Evolutionary conservation across 2,888 invertebrate species (phyloP).

Genomic region (Troglohyphantes excavatus): DNA sequence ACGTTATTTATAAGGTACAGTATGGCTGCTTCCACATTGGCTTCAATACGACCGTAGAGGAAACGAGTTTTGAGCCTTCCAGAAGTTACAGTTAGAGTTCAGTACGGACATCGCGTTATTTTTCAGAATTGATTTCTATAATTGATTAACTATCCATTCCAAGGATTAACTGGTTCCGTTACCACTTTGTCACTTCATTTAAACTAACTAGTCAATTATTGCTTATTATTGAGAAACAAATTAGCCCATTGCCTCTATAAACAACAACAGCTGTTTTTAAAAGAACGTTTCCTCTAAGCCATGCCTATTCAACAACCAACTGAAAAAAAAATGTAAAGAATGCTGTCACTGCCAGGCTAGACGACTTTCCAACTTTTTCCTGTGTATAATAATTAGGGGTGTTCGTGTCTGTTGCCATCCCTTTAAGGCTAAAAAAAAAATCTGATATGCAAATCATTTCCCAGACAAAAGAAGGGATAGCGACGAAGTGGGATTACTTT

Average conservation of each 20-base stretch:
- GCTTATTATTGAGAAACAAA: background rate
- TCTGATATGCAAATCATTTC: background rate
- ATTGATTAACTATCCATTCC: no score
- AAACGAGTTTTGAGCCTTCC: no score
- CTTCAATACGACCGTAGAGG: no score
- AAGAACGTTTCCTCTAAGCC: background rate
- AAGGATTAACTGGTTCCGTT: no score
- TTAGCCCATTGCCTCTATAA: background rate
- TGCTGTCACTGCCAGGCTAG: constrained; percentile 10
- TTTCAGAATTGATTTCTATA: no score
- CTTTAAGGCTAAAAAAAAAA: background rate
- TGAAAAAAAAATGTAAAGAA: constrained; percentile 22
- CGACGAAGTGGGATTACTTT: background rate
- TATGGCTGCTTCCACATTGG: no score
- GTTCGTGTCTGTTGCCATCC: background rate
- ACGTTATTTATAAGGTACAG: no score
- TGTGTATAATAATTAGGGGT: background rate
- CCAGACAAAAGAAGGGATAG: background rate
- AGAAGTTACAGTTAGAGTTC: no score
- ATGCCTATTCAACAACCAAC: background rate
- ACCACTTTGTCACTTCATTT: no score
- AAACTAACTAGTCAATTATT: no score
- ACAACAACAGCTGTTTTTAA: background rate
- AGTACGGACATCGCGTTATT: no score
- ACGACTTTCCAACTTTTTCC: background rate